A percentile compares a stretch with the other conserved stretches of the same genome.
These are phyloP conservation scores for Cheilosia vulpina DNA, from an alignment of 2,888 invertebrate species.

Conservation along the genomic window DNA sequence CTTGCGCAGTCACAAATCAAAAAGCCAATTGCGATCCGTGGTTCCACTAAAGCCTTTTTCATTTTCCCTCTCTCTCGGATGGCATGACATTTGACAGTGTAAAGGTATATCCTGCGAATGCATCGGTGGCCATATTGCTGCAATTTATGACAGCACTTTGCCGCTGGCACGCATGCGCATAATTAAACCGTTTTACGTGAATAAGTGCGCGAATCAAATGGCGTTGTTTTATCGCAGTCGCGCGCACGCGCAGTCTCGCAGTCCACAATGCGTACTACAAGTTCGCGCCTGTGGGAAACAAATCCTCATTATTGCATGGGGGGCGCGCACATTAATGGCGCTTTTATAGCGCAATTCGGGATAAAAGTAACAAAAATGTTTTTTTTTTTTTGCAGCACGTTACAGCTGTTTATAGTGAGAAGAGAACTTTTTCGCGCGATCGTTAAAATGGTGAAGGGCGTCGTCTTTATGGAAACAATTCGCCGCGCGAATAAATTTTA, in stretches of 20 bases:
- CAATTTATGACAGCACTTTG: slow-evolving; percentile 66
- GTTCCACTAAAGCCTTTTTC: background rate
- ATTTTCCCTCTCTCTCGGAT: slow-evolving; percentile 7
- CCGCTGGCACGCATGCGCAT: slow-evolving; percentile 71
- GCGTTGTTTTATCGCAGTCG: slow-evolving; percentile 60
- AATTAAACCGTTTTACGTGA: slow-evolving; percentile 70
- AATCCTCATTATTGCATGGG: slow-evolving; percentile 8
- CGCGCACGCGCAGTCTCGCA: slow-evolving; percentile 16
- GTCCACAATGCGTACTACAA: slow-evolving; percentile 31
- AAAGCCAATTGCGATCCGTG: slow-evolving; percentile 37
- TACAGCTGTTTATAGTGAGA: slow-evolving; percentile 52
- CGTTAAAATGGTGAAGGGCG: slow-evolving; percentile 51
- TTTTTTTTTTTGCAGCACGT: slow-evolving; percentile 31
- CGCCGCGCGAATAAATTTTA: slow-evolving; percentile 62
- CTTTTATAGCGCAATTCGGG: slow-evolving; percentile 51
- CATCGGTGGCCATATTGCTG: slow-evolving; percentile 70
- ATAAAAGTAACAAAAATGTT: slow-evolving; percentile 36
- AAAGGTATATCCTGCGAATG: background rate
- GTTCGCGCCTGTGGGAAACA: slow-evolving; percentile 6
- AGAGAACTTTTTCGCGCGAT: slow-evolving; percentile 29
- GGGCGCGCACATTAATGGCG: slow-evolving; percentile 30
- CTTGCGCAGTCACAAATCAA: slow-evolving; percentile 70
- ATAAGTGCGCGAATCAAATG: slow-evolving; percentile 71
- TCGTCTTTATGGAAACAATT: slow-evolving; percentile 55
- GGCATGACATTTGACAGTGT: slow-evolving; percentile 7